Conservation (phyloP, 1,140 invertebrate genomes). For the Drosophila nasuta region DNA sequence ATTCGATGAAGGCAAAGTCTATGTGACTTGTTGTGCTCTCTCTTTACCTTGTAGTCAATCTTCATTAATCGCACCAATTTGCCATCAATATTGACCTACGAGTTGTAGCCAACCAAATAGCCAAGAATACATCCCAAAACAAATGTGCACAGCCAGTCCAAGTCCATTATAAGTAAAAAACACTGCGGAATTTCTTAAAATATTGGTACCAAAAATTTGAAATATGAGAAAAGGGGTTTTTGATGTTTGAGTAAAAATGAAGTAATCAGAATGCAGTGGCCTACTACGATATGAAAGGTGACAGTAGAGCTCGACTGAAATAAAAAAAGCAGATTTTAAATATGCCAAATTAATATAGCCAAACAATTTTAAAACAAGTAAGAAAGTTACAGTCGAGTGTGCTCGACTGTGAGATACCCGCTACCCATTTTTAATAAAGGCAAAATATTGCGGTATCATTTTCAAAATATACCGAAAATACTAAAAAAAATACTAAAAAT, state of each 20-base stretch:
- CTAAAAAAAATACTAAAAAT: too few relatives aligned
- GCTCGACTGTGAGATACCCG: too few relatives aligned
- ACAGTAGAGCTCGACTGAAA: background rate
- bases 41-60: background rate
- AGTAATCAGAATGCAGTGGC: background rate
- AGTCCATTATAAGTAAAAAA: conserved; percentile 43
- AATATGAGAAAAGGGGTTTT: background rate
- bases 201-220: conserved; percentile 10
- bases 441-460: too few relatives aligned
- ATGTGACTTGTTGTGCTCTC: conserved; percentile 1
- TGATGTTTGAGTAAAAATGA: background rate
- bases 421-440: too few relatives aligned
- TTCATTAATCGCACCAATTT: background rate
- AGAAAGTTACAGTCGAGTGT: too few relatives aligned
- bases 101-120: conserved; percentile 44
- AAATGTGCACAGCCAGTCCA: conserved; percentile 47
- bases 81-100: background rate
- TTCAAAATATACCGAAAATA: too few relatives aligned
- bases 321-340: too few relatives aligned
- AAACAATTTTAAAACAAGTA: too few relatives aligned
- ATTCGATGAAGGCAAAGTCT: conserved; percentile 24
- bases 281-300: background rate
- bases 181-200: background rate
- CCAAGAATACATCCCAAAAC: conserved; percentile 55
- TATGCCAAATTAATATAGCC: too few relatives aligned